These are phyloP conservation scores for Grus americana DNA, from an alignment of 2,113 vertebrate species.

Conservation along the genomic window DNA sequence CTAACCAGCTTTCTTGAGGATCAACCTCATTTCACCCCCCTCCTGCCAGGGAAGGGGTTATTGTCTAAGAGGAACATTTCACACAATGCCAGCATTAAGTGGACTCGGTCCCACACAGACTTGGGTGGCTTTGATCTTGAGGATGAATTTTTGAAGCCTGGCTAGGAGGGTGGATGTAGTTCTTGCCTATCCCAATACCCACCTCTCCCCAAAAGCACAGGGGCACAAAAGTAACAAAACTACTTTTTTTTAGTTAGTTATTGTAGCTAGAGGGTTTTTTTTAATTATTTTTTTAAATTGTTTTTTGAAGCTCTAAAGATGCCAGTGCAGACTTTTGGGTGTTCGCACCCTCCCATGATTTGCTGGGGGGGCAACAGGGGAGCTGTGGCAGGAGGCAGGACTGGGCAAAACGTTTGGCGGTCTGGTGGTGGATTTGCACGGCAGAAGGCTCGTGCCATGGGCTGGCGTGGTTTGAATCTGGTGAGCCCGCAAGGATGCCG, in stretches of 20 bases:
- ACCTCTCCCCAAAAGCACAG: neutral
- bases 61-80: neutral
- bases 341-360: neutral
- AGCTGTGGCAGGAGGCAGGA: neutral
- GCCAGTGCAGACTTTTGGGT: neutral
- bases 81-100: neutral
- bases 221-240: neutral
- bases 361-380: neutral
- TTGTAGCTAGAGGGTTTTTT: neutral
- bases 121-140: neutral
- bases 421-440: too few species aligned
- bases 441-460: neutral
- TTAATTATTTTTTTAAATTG: neutral
- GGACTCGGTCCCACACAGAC: neutral
- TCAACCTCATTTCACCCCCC: neutral
- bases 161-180: neutral
- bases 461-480: neutral
- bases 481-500: fast-evolving
- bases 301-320: neutral
- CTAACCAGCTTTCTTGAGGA: neutral
- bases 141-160: neutral
- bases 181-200: neutral
- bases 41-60: neutral
- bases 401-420: fast-evolving
- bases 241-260: neutral